phyloP scores from a whole-genome alignment of 2,888 invertebrate genomes.

The Acleris literana region DNA sequence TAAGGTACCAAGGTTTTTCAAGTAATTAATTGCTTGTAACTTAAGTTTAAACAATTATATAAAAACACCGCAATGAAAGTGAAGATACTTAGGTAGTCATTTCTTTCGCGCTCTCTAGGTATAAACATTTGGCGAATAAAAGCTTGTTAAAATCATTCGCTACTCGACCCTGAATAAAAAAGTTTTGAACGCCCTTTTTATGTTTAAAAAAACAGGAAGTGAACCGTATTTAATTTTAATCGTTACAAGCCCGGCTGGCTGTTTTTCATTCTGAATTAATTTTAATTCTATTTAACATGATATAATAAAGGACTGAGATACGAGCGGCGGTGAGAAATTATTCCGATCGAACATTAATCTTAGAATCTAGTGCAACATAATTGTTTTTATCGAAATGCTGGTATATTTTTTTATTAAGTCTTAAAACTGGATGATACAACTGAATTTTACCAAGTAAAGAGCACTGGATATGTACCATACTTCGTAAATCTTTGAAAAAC shows the following conservation, averaged over 20 bases:
- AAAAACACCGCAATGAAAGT: not conserved
- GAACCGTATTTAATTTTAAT: constrained; percentile 71
- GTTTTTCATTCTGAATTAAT: constrained; percentile 67
- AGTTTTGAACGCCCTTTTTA: constrained; percentile 62
- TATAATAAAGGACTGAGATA: constrained; percentile 62
- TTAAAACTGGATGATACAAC: no score
- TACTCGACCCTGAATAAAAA: constrained; percentile 69
- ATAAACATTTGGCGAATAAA: constrained; percentile 66
- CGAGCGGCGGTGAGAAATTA: constrained; percentile 41
- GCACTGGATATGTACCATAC: no score
- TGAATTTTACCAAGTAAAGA: no score
- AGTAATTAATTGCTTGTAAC: no score
- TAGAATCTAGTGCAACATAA: constrained; percentile 16
- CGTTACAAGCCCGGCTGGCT: constrained; percentile 63
- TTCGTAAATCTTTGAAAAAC: no score
- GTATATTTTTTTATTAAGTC: no score
- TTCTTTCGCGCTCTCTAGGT: constrained; percentile 63
- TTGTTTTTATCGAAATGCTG: constrained; percentile 14
- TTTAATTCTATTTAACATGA: constrained; percentile 71
- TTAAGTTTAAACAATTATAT: no score
- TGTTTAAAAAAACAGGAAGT: constrained; percentile 59
- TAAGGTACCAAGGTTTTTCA: no score
- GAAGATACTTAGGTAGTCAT: constrained; percentile 56
- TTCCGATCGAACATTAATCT: constrained; percentile 24
- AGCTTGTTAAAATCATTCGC: constrained; percentile 76